phyloP scores from a whole-genome alignment of 2,113 vertebrate genomes.

The Malurus alboscapulatus region DNA sequence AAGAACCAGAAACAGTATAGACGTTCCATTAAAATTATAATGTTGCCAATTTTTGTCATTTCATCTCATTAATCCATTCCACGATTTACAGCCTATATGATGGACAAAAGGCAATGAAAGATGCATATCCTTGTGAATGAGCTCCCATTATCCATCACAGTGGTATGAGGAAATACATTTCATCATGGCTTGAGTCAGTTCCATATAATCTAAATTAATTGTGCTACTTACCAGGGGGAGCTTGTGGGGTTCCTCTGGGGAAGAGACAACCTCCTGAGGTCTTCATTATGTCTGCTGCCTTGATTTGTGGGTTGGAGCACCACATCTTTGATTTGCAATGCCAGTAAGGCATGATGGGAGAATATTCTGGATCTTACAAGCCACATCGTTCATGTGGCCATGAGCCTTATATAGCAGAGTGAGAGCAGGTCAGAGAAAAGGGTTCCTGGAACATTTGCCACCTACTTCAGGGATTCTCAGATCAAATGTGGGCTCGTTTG shows the following conservation, averaged over 20 bases:
- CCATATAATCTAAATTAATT: background rate
- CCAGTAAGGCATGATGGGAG: background rate
- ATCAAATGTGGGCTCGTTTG: background rate
- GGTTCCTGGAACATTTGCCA: background rate
- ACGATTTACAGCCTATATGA: background rate
- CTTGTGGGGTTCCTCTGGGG: background rate
- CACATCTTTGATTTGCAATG: fast-evolving
- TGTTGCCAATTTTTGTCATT: background rate
- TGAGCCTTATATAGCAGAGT: background rate
- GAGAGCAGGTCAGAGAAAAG: background rate
- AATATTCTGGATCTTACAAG: background rate
- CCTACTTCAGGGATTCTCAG: background rate
- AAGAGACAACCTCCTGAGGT: background rate
- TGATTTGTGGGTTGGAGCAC: fast-evolving
- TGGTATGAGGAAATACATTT: background rate
- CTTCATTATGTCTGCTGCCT: background rate
- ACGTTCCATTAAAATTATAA: background rate
- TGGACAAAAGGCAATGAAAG: background rate
- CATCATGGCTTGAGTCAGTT: background rate
- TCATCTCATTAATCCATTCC: background rate
- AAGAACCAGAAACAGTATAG: background rate
- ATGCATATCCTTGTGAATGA: background rate
- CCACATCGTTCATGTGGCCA: background rate
- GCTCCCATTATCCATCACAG: background rate
- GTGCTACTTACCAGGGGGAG: background rate